Percentiles rank a stretch among this genome's conserved stretches.
Evolutionary conservation across 2,113 vertebrate genomes (phyloP).

Genomic region (Machaerirhynchus nigripectus): DNA sequence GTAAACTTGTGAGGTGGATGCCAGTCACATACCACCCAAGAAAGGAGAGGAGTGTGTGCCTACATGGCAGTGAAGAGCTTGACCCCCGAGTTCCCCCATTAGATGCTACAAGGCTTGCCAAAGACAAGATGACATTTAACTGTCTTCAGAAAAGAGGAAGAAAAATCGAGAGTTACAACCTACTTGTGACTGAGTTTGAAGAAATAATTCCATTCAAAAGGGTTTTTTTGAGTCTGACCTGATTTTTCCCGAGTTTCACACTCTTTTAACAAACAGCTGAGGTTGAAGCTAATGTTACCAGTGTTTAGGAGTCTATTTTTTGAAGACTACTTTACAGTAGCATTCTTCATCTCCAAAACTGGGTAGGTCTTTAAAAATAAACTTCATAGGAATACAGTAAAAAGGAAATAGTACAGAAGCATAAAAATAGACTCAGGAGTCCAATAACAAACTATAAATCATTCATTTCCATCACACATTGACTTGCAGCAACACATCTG

Average conservation of each 20-base stretch:
- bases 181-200: background rate
- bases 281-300: slow-evolving; percentile 5
- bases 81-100: background rate
- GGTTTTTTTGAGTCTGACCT: background rate
- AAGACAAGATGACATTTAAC: background rate
- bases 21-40: background rate
- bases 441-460: slow-evolving; percentile 44
- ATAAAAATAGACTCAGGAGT: slow-evolving; percentile 35
- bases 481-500: background rate
- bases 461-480: slow-evolving; percentile 20
- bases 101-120: background rate
- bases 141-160: background rate
- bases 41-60: background rate
- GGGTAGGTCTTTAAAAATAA: slow-evolving; percentile 45
- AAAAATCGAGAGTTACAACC: background rate
- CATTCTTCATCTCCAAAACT: slow-evolving; percentile 14
- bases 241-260: background rate
- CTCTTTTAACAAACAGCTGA: slow-evolving; percentile 8
- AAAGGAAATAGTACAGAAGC: slow-evolving; percentile 28
- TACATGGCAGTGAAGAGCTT: background rate
- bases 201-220: background rate
- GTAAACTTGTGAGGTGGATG: background rate
- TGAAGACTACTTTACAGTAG: background rate
- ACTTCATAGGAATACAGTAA: slow-evolving; percentile 40
- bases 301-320: background rate